Conservation (phyloP, 2,888 invertebrate genomes). For the Drosophila setosimentum region DNA sequence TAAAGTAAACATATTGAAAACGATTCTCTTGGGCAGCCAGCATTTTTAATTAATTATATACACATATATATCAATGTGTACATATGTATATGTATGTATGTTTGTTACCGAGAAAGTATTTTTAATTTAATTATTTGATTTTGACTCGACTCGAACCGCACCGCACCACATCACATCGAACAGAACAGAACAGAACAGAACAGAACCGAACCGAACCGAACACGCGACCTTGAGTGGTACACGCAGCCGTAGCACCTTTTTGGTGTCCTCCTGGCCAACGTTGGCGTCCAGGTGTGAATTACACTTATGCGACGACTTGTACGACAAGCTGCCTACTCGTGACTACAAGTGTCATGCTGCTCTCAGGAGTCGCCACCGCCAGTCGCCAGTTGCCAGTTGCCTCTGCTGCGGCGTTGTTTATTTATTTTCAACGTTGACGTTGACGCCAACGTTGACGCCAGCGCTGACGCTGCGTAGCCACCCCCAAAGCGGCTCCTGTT, state of each 20-base stretch:
- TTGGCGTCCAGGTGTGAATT: constrained; percentile 59
- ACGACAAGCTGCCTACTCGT: constrained; percentile 61
- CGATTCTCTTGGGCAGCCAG: constrained; percentile 76
- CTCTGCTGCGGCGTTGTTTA: constrained; percentile 15
- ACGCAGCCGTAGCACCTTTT: constrained; percentile 49
- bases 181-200: no score
- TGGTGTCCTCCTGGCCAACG: constrained; percentile 19
- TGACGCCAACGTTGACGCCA: constrained; percentile 4
- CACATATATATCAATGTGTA: constrained; percentile 1
- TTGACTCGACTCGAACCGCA: not conserved
- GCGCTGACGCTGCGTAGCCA: constrained; percentile 27
- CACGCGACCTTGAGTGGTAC: constrained; percentile 52
- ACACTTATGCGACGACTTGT: constrained; percentile 58
- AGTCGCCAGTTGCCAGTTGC: constrained; percentile 28
- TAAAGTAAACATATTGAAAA: constrained; percentile 82
- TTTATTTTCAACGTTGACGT: constrained; percentile 14
- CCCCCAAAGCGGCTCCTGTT: constrained; percentile 68
- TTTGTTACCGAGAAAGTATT: constrained; percentile 27
- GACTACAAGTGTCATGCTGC: constrained; percentile 66
- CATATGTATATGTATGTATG: constrained; percentile 9
- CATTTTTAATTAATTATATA: constrained; percentile 45
- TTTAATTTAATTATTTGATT: constrained; percentile 49
- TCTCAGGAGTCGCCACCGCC: constrained; percentile 69
- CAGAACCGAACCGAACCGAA: constrained; percentile 1
- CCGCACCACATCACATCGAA: not conserved